These are phyloP conservation scores for Sinella curviseta DNA, from an alignment of 1,140 invertebrate genomes.

Conservation along the genomic window DNA sequence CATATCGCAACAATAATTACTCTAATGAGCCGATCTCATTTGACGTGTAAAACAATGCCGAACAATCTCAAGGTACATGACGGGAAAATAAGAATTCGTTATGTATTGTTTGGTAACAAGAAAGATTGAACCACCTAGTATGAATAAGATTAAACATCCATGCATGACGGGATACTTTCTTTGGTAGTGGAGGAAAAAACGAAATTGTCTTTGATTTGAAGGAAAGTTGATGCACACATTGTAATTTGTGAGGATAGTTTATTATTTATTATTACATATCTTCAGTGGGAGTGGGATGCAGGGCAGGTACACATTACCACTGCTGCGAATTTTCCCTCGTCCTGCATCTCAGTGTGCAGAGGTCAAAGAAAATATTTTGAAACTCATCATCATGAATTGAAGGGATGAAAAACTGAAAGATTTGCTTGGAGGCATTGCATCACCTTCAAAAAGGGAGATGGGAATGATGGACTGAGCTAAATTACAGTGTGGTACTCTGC, in stretches of 20 bases:
- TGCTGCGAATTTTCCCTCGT: background rate
- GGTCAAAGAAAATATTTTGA: constrained; percentile 20
- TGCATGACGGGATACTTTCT: too few species aligned
- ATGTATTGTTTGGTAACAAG: background rate
- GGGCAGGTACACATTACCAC: too few species aligned
- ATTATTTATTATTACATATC: background rate
- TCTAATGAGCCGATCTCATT: constrained; percentile 21
- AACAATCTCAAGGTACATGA: background rate
- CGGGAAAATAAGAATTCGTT: background rate
- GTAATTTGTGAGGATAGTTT: background rate
- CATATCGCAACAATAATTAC: constrained; percentile 25
- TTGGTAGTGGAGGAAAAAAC: background rate
- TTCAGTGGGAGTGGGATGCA: background rate
- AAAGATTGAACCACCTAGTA: background rate
- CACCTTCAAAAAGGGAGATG: background rate
- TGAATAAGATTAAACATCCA: background rate
- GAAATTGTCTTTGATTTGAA: background rate
- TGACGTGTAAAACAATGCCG: constrained; percentile 25
- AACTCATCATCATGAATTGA: background rate
- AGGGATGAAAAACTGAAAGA: background rate
- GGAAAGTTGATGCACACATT: background rate
- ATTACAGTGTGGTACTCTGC: too few species aligned
- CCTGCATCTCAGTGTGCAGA: background rate
- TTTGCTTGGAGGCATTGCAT: background rate
- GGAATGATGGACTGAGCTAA: too few species aligned